phyloP scores from a whole-genome alignment of 2,888 invertebrate genomes.

The Erannis defoliaria region DNA sequence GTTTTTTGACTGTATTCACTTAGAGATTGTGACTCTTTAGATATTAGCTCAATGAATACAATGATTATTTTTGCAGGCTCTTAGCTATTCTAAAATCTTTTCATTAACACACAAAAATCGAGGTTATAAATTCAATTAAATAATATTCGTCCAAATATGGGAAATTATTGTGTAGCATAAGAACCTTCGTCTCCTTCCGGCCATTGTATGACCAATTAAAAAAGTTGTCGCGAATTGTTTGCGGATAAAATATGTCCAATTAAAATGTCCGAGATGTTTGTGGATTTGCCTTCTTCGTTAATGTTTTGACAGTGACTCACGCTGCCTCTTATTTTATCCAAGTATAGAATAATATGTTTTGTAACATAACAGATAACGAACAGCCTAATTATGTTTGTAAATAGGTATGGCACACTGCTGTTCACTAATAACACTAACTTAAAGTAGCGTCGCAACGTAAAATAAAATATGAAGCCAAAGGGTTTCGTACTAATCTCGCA shows the following conservation, averaged over 20 bases:
- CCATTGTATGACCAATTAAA: slow-evolving; percentile 40
- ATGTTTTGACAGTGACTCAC: slow-evolving; percentile 7
- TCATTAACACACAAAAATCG: slow-evolving; percentile 12
- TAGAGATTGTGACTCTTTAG: too few species aligned
- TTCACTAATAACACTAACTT: too few species aligned
- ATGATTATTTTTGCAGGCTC: too few species aligned
- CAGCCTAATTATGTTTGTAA: too few species aligned
- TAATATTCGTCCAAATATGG: slow-evolving; percentile 26
- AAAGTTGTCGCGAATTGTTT: slow-evolving; percentile 39
- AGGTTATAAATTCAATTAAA: slow-evolving; percentile 34
- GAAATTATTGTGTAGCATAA: slow-evolving; percentile 25
- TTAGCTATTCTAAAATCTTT: neutral
- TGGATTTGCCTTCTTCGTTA: slow-evolving; percentile 16
- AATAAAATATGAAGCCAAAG: too few species aligned
- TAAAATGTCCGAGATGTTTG: slow-evolving; percentile 35
- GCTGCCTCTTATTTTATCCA: neutral
- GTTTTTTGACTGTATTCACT: too few species aligned
- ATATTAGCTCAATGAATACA: too few species aligned
- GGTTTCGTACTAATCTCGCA: too few species aligned
- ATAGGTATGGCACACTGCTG: too few species aligned
- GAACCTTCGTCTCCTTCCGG: slow-evolving; percentile 45
- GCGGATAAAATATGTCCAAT: slow-evolving; percentile 35
- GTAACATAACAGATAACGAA: too few species aligned
- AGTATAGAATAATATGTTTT: neutral
- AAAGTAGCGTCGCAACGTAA: too few species aligned